Conservation (phyloP, 2,888 invertebrate species). For the Rhaphigaster nebulosa region DNA sequence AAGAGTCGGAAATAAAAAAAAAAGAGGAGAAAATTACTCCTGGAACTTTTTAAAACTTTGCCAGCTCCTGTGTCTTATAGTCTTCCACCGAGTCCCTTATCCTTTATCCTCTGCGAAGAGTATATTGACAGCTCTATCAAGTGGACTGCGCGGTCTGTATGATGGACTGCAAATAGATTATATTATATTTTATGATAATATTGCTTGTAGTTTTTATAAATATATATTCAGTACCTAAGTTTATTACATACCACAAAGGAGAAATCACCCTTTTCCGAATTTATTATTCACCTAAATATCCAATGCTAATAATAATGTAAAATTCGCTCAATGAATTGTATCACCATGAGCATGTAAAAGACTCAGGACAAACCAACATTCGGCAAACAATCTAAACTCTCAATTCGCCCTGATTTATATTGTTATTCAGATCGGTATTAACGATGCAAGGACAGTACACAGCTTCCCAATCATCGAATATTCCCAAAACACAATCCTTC, state of each 20-base stretch:
- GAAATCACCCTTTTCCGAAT: no score
- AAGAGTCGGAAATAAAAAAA: constrained; percentile 22
- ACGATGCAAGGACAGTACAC: neutral
- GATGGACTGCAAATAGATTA: neutral
- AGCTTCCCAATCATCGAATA: neutral
- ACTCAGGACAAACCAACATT: neutral
- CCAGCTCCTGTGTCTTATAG: constrained; percentile 12
- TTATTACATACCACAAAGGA: no score
- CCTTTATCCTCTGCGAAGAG: neutral
- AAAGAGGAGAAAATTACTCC: neutral
- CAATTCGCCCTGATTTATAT: neutral
- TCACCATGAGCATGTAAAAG: neutral
- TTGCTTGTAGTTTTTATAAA: no score
- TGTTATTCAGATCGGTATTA: neutral
- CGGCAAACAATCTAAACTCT: neutral
- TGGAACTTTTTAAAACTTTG: neutral
- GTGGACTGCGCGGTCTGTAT: neutral
- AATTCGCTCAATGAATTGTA: neutral
- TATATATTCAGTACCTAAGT: no score
- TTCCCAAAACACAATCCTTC: neutral
- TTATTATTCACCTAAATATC: neutral
- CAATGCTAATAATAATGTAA: neutral
- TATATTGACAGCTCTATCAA: neutral
- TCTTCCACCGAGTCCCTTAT: neutral
- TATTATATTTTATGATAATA: no score